Base-by-base conservation (phyloP, 2,113 vertebrate species). In the Callospermophilus lateralis region DNA sequence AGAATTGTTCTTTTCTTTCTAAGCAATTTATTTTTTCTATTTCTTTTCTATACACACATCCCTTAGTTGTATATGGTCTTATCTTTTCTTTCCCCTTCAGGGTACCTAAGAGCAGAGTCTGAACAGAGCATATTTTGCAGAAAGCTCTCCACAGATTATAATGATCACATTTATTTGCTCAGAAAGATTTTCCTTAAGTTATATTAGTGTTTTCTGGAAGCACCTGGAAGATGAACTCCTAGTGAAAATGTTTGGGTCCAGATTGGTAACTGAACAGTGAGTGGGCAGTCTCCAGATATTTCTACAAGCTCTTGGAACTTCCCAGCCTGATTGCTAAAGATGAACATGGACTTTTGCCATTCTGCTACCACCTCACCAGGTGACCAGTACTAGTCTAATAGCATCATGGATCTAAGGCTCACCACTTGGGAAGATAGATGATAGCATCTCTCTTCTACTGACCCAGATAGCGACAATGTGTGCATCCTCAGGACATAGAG, bases 261-360 rank as follows among this genome's bases (percentile, higher is more conserved):
- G 48, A 79, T 90, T 89, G 70, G 65, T 89, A 72, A 85, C 42
- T 92, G 76, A 92, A 95, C 67, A 87, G 58, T 92, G 65, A 87
- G 58, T 92, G 65, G 67, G 20, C 17, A 84, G 61, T 73, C 26
- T 84, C 79, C 77, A 67, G 74, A 89, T 58, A 55, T 87, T 93
- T 93, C 30, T 88, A 24, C 45, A 76, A 28, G 13, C 48, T 95
- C 72, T 58, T 90, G 58, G 28, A 28, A 76, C 15, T 79, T 67
- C 37, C 92, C 80, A 48, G 68, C 39, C 80, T 94, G 37, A 76
- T 63, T 83, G 42, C 32, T 63, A 63, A 70, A 84, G 42, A 95
- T 0, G 6, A 94, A 39, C 17, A 51, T 5, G 15, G 32, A 39
- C 37, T 42, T 89, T 94, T 81, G 58, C 91, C 74, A 93, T 76